These are phyloP conservation scores for Hippocampus abdominalis DNA, from an alignment of 2,113 vertebrate species.

Conservation along the genomic window DNA sequence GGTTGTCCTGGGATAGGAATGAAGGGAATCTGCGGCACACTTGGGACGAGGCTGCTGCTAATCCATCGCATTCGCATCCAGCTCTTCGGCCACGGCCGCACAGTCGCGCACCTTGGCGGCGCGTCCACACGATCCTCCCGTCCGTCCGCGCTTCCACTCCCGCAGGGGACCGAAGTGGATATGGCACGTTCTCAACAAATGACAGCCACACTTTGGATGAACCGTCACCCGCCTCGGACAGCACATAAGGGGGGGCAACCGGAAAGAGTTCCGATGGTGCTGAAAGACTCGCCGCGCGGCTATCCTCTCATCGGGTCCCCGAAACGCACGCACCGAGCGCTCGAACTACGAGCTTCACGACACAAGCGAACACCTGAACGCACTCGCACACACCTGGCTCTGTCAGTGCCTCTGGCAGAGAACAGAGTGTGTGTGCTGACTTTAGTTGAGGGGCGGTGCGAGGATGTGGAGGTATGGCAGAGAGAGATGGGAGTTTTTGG, in stretches of 20 bases:
- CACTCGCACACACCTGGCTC: slow-evolving; percentile 24
- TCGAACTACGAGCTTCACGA: background rate
- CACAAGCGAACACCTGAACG: slow-evolving; percentile 9
- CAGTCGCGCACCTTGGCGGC: slow-evolving; percentile 41
- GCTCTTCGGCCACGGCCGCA: slow-evolving; percentile 41
- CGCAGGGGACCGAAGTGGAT: background rate
- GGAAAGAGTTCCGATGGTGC: background rate
- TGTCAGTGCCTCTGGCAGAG: slow-evolving; percentile 48
- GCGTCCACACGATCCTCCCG: slow-evolving; percentile 42
- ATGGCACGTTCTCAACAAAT: slow-evolving; percentile 31
- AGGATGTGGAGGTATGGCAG: slow-evolving; percentile 62
- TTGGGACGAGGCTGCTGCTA: slow-evolving; percentile 33
- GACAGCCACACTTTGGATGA: slow-evolving; percentile 7
- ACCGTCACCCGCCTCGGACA: background rate
- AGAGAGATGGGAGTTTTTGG: slow-evolving; percentile 55
- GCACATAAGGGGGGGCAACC: background rate
- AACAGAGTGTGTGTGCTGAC: slow-evolving; percentile 43
- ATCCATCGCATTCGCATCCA: slow-evolving; percentile 72
- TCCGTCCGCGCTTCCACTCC: slow-evolving; percentile 35
- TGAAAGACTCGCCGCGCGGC: background rate
- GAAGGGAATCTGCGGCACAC: background rate
- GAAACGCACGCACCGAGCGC: background rate
- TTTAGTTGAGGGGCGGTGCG: slow-evolving; percentile 66
- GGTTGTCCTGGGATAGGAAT: slow-evolving; percentile 1
- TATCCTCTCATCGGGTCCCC: background rate